phyloP scores from a whole-genome alignment of 2,113 vertebrate genomes.

The Oncorhynchus keta region DNA sequence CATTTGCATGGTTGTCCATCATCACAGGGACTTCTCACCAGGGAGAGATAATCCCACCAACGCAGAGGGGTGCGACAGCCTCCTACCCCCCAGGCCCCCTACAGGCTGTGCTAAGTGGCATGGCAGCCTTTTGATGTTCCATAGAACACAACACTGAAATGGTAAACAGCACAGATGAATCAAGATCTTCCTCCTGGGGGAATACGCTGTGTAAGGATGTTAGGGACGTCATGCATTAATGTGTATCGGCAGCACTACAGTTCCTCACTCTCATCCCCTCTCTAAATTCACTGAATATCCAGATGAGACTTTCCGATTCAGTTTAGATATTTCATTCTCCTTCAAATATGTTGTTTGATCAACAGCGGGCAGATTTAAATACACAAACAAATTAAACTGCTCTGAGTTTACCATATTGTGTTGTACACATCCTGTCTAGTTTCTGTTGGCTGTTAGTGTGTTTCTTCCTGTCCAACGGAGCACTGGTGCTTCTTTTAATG shows the following conservation, averaged over 20 bases:
- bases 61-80: conserved; percentile 34
- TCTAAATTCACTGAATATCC: conserved; percentile 34
- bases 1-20: conserved; percentile 63
- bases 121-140: conserved; percentile 74
- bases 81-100: conserved; percentile 49
- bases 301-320: conserved; percentile 52
- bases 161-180: conserved; percentile 74
- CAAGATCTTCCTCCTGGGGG: conserved; percentile 69
- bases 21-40: conserved; percentile 54
- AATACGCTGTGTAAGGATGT: conserved; percentile 67
- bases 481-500: conserved; percentile 50
- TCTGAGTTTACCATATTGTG: neutral
- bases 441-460: conserved; percentile 13
- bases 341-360: conserved; percentile 31
- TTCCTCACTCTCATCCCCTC: conserved; percentile 45
- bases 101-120: conserved; percentile 69
- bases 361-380: conserved; percentile 29
- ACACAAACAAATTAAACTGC: conserved; percentile 23
- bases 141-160: conserved; percentile 62
- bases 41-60: conserved; percentile 63
- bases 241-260: conserved; percentile 52
- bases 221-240: conserved; percentile 69
- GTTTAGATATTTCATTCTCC: conserved; percentile 36
- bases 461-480: conserved; percentile 14
- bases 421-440: conserved; percentile 24